Conservation (phyloP, 2,888 invertebrate species). For the Quadroppia sp. region DNA sequence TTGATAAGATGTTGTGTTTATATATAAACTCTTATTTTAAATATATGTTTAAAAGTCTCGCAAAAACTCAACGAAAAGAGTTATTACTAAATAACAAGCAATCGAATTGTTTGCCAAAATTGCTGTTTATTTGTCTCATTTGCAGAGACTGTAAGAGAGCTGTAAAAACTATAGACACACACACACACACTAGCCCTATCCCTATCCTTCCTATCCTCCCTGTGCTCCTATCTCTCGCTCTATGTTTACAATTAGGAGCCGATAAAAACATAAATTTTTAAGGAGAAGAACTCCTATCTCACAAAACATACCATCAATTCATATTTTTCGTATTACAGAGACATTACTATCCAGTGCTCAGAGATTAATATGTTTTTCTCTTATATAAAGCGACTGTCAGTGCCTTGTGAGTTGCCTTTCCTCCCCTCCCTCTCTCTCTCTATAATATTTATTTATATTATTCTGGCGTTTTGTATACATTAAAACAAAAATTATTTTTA, state of each 20-base stretch:
- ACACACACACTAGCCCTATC: background rate
- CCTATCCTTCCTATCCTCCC: constrained; percentile 1
- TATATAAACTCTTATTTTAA: constrained; percentile 7
- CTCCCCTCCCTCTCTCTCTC: no score
- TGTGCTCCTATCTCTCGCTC: background rate
- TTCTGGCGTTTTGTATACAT: no score
- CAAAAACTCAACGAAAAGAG: no score
- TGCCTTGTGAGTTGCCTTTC: no score
- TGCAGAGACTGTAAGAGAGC: constrained; percentile 23
- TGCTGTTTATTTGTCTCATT: background rate
- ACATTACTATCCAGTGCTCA: background rate
- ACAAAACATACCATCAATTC: constrained; percentile 15
- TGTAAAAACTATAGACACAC: constrained; percentile 7
- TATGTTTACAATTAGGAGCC: background rate
- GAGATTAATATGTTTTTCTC: constrained; percentile 8
- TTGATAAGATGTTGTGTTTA: constrained; percentile 31
- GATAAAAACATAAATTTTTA: constrained; percentile 13
- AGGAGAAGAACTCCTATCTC: background rate
- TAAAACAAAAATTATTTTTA: no score
- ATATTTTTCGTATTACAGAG: background rate
- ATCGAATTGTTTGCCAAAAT: constrained; percentile 11
- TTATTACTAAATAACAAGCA: constrained; percentile 25
- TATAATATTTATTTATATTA: no score
- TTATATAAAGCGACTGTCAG: no score
- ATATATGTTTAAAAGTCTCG: background rate